Evolutionary conservation across 2,797 vertebrate genomes (phyloP).

Genomic region (Syngnathus rostellatus): DNA sequence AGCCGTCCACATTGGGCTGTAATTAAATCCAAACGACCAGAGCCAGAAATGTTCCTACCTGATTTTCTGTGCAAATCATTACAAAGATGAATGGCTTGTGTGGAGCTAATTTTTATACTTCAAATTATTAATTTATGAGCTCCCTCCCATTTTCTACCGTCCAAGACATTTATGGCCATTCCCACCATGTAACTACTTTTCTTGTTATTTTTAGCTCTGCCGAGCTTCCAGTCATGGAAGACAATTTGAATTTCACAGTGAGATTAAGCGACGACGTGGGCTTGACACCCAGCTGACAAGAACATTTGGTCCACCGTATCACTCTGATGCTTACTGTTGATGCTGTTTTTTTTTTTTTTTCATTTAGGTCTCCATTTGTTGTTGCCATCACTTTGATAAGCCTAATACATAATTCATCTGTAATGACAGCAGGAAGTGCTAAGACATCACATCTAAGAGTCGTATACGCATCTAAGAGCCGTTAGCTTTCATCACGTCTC

Average conservation of each 20-base stretch:
- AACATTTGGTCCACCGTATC: not conserved
- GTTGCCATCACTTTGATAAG: conserved; percentile 16
- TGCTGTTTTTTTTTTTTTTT: not conserved
- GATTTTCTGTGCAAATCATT: conserved; percentile 17
- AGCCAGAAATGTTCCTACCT: not conserved
- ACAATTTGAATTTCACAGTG: conserved; percentile 15
- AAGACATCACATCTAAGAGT: conserved; percentile 27
- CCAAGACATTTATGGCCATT: conserved; percentile 36
- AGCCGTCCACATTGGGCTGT: not conserved
- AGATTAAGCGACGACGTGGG: conserved; percentile 7
- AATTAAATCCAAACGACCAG: not conserved
- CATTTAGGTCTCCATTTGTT: conserved; percentile 10
- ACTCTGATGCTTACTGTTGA: not conserved
- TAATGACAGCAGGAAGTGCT: conserved; percentile 28
- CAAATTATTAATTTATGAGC: conserved; percentile 39
- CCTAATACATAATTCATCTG: conserved; percentile 39
- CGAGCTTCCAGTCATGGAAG: conserved; percentile 7
- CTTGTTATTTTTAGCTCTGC: conserved; percentile 37
- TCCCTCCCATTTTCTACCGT: conserved; percentile 24
- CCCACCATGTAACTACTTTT: conserved; percentile 13
- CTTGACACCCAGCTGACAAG: not conserved
- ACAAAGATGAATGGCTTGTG: conserved; percentile 8
- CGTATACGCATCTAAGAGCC: conserved; percentile 24
- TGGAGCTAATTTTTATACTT: conserved; percentile 26
- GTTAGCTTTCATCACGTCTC: conserved; percentile 21